Evolutionary conservation across 2,113 vertebrate species (phyloP).

Genomic region (Patagioenas fasciata): DNA sequence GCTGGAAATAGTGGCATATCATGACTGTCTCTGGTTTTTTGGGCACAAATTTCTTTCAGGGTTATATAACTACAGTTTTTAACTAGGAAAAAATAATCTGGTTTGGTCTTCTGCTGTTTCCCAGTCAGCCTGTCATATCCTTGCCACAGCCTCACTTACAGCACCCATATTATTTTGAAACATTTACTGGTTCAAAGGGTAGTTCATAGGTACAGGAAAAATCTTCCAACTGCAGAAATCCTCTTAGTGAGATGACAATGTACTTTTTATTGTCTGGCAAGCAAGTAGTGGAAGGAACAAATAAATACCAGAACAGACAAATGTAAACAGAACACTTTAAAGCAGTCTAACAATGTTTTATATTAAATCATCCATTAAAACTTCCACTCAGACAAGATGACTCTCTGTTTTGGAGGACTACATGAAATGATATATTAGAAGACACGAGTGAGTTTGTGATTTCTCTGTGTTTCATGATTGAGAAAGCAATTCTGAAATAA

Average conservation of each 20-base stretch:
- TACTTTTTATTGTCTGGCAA: constrained; percentile 31
- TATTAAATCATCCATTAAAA: constrained; percentile 31
- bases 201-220: constrained; percentile 18
- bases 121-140: background rate
- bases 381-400: background rate
- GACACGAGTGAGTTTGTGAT: background rate
- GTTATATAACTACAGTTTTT: background rate
- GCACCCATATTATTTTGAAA: constrained; percentile 35
- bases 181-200: constrained; percentile 39
- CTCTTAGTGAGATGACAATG: background rate
- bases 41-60: background rate
- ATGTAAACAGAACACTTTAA: constrained; percentile 32
- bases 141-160: constrained; percentile 13
- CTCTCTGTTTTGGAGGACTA: background rate
- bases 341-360: background rate
- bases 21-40: background rate
- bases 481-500: constrained; percentile 34
- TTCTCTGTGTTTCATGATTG: background rate
- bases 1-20: background rate
- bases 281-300: background rate
- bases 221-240: constrained; percentile 4
- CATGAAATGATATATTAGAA: background rate
- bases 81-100: background rate
- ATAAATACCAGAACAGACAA: constrained; percentile 10
- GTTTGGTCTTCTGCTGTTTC: constrained; percentile 16